A percentile compares a stretch with the other conserved stretches of the same genome.
These are phyloP conservation scores for Labrus mixtus DNA, from an alignment of 2,113 vertebrate genomes.

Conservation along the genomic window DNA sequence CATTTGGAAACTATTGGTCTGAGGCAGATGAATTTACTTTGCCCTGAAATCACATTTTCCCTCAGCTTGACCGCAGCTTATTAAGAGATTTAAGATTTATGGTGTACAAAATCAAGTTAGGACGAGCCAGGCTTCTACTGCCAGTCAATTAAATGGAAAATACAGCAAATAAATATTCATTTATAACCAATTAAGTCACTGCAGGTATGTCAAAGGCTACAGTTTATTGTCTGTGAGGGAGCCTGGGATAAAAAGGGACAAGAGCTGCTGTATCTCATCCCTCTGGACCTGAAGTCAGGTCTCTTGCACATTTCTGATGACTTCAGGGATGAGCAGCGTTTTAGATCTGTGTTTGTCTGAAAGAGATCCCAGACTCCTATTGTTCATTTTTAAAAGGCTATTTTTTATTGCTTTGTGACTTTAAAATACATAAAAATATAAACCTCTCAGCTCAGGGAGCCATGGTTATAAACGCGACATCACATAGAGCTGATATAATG, in stretches of 20 bases:
- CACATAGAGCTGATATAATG: background rate
- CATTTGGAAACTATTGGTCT: constrained; percentile 12
- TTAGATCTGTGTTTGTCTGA: too few species aligned
- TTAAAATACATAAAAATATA: too few species aligned
- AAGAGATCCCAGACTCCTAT: too few species aligned
- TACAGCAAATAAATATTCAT: background rate
- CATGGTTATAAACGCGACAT: too few species aligned
- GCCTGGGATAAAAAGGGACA: too few species aligned
- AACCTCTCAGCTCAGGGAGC: too few species aligned
- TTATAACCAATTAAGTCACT: constrained; percentile 1
- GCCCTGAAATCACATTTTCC: constrained; percentile 24
- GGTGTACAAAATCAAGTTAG: constrained; percentile 8
- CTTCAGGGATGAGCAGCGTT: too few species aligned
- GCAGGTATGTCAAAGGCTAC: background rate
- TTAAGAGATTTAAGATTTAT: background rate
- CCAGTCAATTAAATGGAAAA: background rate
- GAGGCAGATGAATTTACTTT: constrained; percentile 11
- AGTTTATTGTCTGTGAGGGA: background rate
- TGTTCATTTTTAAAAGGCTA: too few species aligned
- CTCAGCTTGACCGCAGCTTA: constrained; percentile 1
- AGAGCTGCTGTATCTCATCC: too few species aligned
- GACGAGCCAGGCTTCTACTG: background rate
- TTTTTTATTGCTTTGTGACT: too few species aligned
- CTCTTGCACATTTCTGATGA: too few species aligned
- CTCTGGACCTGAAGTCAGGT: too few species aligned